Evolutionary conservation across 2,797 vertebrate species (phyloP), one percentile per base, ranked within the genome.

Genomic region (Paratrypauchen microcephalus): DNA sequence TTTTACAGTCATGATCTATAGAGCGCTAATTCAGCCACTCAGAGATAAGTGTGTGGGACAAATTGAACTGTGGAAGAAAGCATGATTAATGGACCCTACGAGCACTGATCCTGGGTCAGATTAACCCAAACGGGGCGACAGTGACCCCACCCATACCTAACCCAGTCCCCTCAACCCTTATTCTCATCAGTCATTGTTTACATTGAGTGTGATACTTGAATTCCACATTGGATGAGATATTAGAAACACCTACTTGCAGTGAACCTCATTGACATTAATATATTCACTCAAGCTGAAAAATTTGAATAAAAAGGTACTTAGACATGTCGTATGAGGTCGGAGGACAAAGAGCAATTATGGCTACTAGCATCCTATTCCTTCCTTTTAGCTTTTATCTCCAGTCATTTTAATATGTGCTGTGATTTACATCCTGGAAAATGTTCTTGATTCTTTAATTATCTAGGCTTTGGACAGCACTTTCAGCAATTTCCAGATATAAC

Each of bases 191-290:
- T 88, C 71, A 55, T 87, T 92, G 94, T 96, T 97, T 95, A 95
- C 93, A 92, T 91, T 86, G 83, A 90, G 88, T 57, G 28, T 77
- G 88, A 93, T 95, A 95, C 95, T 96, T 96, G 94, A 95, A 95
- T 75, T 91, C 82, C 74, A 70, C 78, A 52, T 78, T 86, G 83
- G 83, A 72, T 39, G 13, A 72, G 71, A 85, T 74, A 73, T 79
- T 66, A 74, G 50, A 78, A 87, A 80, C 83, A 84, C 79, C 84
- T 81, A 76, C 81, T 79, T 74, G 75, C 67, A 65, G 67, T 30
- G 45, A 72, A 73, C 63, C 47, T 77, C 56, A 72, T 79, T 75
- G 72, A 81, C 78, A 76, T 67, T 63, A 63, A 55, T 55, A 24
- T 23, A 55, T 55, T 23, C 52, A 23, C 6, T 21, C 50, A 54